Conservation (phyloP, 2,113 vertebrate genomes). For the Cinclus cinclus region DNA sequence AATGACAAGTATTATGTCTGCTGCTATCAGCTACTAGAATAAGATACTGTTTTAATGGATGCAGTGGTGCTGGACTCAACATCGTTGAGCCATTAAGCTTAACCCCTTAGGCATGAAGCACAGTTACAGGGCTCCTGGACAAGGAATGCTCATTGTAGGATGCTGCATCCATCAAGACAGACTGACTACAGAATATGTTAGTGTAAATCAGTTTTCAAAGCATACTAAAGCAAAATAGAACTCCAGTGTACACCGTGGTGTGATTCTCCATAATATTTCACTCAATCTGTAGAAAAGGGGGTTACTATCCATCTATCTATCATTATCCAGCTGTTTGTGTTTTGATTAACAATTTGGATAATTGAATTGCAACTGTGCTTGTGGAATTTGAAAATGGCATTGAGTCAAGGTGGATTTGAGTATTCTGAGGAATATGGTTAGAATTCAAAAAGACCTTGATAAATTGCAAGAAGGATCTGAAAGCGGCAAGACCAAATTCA, state of each 20-base stretch:
- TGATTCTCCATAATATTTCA: not conserved
- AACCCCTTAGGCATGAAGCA: constrained; percentile 37
- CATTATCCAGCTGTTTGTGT: not conserved
- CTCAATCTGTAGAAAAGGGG: not conserved
- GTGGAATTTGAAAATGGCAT: not conserved
- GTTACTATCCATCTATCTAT: no score
- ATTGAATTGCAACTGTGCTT: not conserved
- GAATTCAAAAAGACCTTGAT: not conserved
- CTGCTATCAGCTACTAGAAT: constrained; percentile 69
- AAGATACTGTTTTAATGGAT: constrained; percentile 65
- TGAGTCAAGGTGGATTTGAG: not conserved
- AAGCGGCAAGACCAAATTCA: not conserved
- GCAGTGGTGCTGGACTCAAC: constrained; percentile 1
- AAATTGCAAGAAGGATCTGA: not conserved
- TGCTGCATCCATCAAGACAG: not conserved
- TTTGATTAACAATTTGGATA: not conserved
- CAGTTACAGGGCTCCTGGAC: not conserved
- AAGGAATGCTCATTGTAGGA: not conserved
- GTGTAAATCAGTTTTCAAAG: not conserved
- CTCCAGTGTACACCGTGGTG: not conserved
- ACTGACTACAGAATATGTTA: not conserved
- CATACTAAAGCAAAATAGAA: not conserved
- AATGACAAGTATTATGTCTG: constrained; percentile 74
- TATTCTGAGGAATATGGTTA: not conserved
- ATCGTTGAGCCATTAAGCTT: not conserved